Base-by-base conservation (phyloP, 2,113 vertebrate genomes). In the Anoura caudifer region DNA sequence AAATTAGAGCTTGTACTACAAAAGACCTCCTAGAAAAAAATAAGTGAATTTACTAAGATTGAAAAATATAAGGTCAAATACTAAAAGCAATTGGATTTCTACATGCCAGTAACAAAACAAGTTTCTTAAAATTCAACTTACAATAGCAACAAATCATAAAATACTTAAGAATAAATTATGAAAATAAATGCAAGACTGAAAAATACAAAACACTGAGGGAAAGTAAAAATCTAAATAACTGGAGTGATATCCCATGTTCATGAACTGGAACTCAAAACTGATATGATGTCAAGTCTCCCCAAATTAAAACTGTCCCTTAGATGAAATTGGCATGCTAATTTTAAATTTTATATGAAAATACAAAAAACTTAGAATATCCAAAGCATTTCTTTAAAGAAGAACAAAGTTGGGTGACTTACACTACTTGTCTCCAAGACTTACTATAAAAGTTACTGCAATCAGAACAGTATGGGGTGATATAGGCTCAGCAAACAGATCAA, bases 331-430 rank as follows among this genome's bases (percentile, higher is more conserved):
- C 41, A 61, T n/a, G 56, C 14, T 75, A 75, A 80, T 70, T 82
- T 95, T 90, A 87, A 79, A 84, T 72, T 93, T 75, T 91, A 83
- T 63, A 15, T 81, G 22, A 36, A 95, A 83, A 96, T 76, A 6
- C 17, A 90, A 61, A 95, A 26, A 17, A 67, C 14, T 73, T 59
- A 50, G 72, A 95, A 56, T 52, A 81, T 38, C 11, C 33, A 90
- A 80, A 83, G 16, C 3, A 93, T 75, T 77, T 38, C 15, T 95
- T 92, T 26, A 10, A 90, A 69, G 79, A 73, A 83, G 22, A 87
- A 52, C n/a, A 67, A 67, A 91, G 16, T 67, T 79, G 41, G 5
- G 33, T 43, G 17, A 5, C 14, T 82, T 79, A 38, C 81, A 20
- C 33, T 84, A 17, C 12, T 61, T 94, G 41, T 86, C 47, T 92